Conservation (phyloP, 2,797 vertebrate species). For the Xyrichtys novacula region DNA sequence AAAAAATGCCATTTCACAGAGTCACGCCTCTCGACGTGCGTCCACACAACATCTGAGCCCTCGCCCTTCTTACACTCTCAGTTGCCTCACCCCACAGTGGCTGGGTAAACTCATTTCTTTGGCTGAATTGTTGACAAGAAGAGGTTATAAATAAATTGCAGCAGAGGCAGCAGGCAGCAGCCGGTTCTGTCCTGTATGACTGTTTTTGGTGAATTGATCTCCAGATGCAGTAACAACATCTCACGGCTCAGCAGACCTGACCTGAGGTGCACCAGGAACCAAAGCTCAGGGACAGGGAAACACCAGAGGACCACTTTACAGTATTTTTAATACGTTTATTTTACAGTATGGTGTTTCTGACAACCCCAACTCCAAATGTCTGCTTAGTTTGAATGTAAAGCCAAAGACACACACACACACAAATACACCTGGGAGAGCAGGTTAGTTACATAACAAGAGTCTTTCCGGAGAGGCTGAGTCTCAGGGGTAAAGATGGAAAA, state of each 20-base stretch:
- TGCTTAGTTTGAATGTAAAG: too few relatives aligned
- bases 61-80: background rate
- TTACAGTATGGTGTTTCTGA: too few relatives aligned
- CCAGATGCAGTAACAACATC: constrained; percentile 8
- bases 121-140: constrained; percentile 26
- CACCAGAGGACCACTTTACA: background rate
- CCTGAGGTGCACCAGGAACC: background rate
- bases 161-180: constrained; percentile 19
- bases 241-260: constrained; percentile 8
- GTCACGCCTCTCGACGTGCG: constrained; percentile 10
- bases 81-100: background rate
- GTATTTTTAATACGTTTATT: too few relatives aligned
- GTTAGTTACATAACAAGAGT: too few relatives aligned
- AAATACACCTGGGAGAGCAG: too few relatives aligned
- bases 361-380: too few relatives aligned
- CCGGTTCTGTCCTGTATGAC: constrained; percentile 2
- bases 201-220: constrained; percentile 33
- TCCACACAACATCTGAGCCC: constrained; percentile 9
- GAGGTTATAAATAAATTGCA: constrained; percentile 25
- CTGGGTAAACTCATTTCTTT: constrained; percentile 20
- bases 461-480: too few relatives aligned
- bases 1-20: constrained; percentile 32
- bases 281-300: background rate
- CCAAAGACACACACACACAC: too few relatives aligned
- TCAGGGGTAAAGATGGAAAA: too few relatives aligned